A percentile compares a stretch with the other conserved stretches of the same genome.
These are phyloP conservation scores for Entelurus aequoreus DNA, from an alignment of 2,113 vertebrate genomes.

Conservation along the genomic window DNA sequence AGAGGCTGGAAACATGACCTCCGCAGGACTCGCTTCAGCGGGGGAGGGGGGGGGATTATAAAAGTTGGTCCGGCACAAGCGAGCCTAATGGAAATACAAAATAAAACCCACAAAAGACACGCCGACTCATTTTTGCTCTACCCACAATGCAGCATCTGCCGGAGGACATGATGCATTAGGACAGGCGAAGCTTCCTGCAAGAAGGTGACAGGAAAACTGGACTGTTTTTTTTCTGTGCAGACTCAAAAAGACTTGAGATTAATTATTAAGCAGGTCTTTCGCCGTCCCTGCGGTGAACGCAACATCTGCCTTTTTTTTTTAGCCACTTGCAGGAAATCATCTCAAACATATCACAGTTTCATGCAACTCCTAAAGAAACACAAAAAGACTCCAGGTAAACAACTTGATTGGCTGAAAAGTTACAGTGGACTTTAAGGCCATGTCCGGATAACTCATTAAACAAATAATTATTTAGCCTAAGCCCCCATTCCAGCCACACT, in stretches of 20 bases:
- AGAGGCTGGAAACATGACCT: constrained; percentile 11
- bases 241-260: constrained; percentile 54
- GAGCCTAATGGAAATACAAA: background rate
- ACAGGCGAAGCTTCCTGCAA: constrained; percentile 36
- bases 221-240: constrained; percentile 41
- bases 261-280: constrained; percentile 60
- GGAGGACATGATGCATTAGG: constrained; percentile 37
- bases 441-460: no score
- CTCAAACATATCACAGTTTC: constrained; percentile 36
- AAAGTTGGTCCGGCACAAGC: constrained; percentile 16
- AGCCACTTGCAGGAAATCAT: constrained; percentile 47
- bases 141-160: constrained; percentile 41
- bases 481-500: no score
- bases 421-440: no score
- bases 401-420: background rate
- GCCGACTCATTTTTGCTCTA: constrained; percentile 2
- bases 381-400: background rate
- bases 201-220: constrained; percentile 51
- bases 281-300: constrained; percentile 44
- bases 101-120: constrained; percentile 7
- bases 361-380: constrained; percentile 15
- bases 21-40: background rate
- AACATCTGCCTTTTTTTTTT: constrained; percentile 69
- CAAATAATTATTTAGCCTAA: no score
- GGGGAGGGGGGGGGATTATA: background rate